Percentiles rank a stretch among this genome's conserved stretches.
Evolutionary conservation across 2,113 vertebrate genomes (phyloP).

Genomic region (Benitochromis conjunctus): DNA sequence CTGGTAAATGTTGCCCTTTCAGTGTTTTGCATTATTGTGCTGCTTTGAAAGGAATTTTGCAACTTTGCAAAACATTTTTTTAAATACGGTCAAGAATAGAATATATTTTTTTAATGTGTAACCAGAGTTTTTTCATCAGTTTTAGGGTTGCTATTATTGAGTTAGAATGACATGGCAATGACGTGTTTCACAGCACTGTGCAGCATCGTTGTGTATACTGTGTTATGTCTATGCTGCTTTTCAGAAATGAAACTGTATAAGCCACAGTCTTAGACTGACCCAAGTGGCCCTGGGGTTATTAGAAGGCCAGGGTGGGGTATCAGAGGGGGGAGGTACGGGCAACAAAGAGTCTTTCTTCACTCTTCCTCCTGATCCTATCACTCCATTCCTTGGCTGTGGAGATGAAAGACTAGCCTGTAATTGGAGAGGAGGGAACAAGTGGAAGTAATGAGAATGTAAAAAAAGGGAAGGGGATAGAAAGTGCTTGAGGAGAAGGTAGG

Average conservation of each 20-base stretch:
- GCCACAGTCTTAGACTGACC: constrained; percentile 40
- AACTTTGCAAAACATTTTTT: neutral
- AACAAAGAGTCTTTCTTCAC: constrained; percentile 77
- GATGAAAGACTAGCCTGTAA: constrained; percentile 77
- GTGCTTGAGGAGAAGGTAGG: constrained; percentile 54
- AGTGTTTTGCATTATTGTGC: neutral
- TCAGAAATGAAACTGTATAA: constrained; percentile 9
- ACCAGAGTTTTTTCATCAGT: neutral
- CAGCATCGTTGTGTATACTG: neutral
- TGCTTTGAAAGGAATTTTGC: neutral
- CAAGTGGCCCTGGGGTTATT: constrained; percentile 60
- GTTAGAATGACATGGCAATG: neutral
- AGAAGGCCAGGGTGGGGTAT: constrained; percentile 54
- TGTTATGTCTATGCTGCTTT: neutral
- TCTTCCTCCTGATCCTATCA: constrained; percentile 76
- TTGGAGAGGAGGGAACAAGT: constrained; percentile 66
- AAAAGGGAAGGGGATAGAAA: constrained; percentile 35
- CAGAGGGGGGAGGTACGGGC: constrained; percentile 40
- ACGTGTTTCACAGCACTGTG: neutral
- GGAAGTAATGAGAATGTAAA: constrained; percentile 67
- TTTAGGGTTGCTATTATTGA: neutral
- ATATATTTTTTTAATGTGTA: neutral
- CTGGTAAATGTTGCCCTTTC: neutral
- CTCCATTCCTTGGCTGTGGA: constrained; percentile 71
- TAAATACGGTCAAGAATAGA: neutral